Evolutionary conservation across 2,797 vertebrate genomes (phyloP).

Genomic region (Phrynocephalus forsythii): DNA sequence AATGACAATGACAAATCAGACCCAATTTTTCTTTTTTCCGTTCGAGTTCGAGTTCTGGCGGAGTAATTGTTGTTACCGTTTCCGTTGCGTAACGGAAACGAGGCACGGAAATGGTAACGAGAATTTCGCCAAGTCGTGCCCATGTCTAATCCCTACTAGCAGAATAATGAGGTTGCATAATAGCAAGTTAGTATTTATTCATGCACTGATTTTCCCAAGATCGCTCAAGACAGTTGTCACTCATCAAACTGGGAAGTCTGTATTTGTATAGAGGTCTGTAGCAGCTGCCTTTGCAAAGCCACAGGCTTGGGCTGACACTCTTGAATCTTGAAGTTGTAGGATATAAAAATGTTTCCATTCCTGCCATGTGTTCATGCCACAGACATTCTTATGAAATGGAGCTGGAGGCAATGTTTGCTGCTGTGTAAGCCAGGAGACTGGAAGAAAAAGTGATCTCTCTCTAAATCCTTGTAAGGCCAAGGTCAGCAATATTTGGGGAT

Average conservation of each 20-base stretch:
- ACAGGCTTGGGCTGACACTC: slow-evolving; percentile 20
- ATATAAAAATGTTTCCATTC: slow-evolving; percentile 5
- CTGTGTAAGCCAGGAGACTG: neutral
- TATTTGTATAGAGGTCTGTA: slow-evolving; percentile 13
- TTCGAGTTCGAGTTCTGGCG: no score
- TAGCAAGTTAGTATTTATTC: neutral
- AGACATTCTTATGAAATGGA: neutral
- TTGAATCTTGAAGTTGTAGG: slow-evolving; percentile 28
- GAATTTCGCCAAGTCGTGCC: no score
- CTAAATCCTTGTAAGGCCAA: slow-evolving; percentile 28
- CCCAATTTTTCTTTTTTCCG: no score
- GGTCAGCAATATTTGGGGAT: neutral
- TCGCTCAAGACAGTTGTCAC: neutral
- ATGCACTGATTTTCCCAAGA: neutral
- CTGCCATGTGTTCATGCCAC: rapidly evolving
- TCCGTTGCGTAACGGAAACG: no score
- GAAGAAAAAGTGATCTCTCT: neutral
- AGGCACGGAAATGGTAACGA: no score
- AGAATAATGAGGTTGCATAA: neutral
- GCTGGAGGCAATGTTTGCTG: slow-evolving; percentile 24
- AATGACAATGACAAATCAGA: no score
- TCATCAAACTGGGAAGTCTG: neutral
- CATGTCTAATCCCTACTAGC: neutral
- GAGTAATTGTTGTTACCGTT: no score
- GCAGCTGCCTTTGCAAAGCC: slow-evolving; percentile 3